Evolutionary conservation across 2,888 invertebrate genomes (phyloP), one percentile per base, ranked within the genome.

Genomic region (Tubulanus polymorphus): DNA sequence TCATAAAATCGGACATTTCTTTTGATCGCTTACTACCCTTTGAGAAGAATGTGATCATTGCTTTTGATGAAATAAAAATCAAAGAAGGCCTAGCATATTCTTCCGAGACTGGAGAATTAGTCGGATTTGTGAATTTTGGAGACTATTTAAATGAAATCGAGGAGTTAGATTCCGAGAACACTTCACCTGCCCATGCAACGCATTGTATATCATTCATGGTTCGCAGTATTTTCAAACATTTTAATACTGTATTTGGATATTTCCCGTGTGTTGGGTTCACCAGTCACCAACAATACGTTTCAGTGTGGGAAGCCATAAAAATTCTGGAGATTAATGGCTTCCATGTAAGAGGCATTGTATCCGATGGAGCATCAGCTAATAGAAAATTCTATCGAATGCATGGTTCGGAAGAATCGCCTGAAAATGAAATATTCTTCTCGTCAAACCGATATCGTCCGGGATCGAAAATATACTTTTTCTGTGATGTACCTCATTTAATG

Each of bases 331-430:
- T 45, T n/a, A 18, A 27, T n/a, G 48, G 49, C 10, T 35, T 63
- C 18, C 52, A 53, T 49, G 55, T 56, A 0, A 18, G 59, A 1
- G 61, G 57, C 27, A 54, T 56, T 12, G 60, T 61, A 10, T 55
- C 60, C 51, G 60, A 62, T 55, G 61, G 61, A 8, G 63, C 61
- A 15, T 62, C 64, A 12, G 48, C 60, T 27, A 64, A 64, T 37
- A 29, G 63, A 28, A 47, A 50, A 20, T 64, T 60, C 51, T 60
- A 57, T 26, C 51, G 51, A 1, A 30, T 59, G 10, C 60, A 60
- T 52, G 25, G 45, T 25, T 12, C 5, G 12, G 30, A 48, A 28
- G 37, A 27, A 6, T n/a, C n/a, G n/a, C 26, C 51, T 45, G 28
- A 27, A 1, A 18, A 25, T 30, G 49, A 8, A 3, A 15, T 3